These are phyloP conservation scores for Hycleus phaleratus DNA, from an alignment of 1,140 invertebrate species.

Conservation along the genomic window DNA sequence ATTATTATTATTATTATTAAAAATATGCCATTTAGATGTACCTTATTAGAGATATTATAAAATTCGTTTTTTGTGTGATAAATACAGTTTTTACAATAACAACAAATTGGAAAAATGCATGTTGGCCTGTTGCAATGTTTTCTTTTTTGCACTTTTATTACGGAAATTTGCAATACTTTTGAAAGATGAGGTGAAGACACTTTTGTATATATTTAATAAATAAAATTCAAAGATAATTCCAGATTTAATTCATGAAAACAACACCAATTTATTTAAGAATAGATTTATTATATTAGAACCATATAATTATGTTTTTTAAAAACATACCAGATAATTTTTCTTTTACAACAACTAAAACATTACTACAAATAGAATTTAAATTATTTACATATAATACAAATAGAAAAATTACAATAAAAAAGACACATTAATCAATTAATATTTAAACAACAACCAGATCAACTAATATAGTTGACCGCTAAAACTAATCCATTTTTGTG, in stretches of 20 bases:
- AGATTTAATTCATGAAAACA: too few relatives aligned
- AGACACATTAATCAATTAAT: conserved; percentile 28
- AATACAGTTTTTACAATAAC: too few relatives aligned
- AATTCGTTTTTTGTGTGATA: too few relatives aligned
- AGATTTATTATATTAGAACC: conserved; percentile 22
- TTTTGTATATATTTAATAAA: neutral
- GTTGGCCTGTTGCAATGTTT: too few relatives aligned
- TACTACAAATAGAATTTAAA: conserved; percentile 18
- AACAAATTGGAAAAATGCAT: too few relatives aligned
- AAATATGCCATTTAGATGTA: too few relatives aligned
- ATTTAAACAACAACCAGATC: conserved; percentile 19
- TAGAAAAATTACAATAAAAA: conserved; percentile 33
- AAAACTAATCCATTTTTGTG: neutral
- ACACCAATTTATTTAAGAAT: too few relatives aligned
- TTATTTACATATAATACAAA: conserved; percentile 36
- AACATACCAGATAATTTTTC: conserved; percentile 30
- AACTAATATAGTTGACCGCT: conserved; percentile 34
- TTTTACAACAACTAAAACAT: conserved; percentile 16
- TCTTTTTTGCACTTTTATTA: too few relatives aligned
- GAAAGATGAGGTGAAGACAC: neutral
- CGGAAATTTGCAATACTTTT: too few relatives aligned
- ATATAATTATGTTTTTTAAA: conserved; percentile 30
- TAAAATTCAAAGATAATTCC: neutral
- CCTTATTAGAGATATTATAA: too few relatives aligned
- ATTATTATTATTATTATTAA: too few relatives aligned